A percentile compares a stretch with the other conserved stretches of the same genome.
Conservation (phyloP, 1,140 invertebrate species). For the Sarcophaga peregrina region DNA sequence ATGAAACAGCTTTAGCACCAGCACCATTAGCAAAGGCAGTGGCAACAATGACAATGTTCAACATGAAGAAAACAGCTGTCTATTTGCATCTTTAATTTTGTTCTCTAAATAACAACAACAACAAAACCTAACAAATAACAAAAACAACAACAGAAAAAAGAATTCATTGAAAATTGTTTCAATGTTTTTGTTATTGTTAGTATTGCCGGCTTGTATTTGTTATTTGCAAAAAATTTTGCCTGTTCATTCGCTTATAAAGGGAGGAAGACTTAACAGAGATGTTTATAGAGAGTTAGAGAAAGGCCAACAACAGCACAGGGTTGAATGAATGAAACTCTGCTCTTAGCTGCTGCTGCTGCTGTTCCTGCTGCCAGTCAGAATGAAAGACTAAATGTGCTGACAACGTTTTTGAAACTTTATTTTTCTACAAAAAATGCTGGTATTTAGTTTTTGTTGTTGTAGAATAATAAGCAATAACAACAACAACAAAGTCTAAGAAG, state of each 20-base stretch:
- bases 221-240: too few relatives aligned
- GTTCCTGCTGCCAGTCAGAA: too few relatives aligned
- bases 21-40: not conserved
- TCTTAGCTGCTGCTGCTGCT: too few relatives aligned
- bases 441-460: not conserved
- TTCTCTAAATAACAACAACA: not conserved
- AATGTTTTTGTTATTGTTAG: not conserved
- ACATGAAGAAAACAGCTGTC: conserved; percentile 24
- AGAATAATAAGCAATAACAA: too few relatives aligned
- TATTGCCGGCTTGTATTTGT: too few relatives aligned
- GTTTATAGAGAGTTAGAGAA: not conserved
- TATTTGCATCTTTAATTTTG: conserved; percentile 27
- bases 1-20: too few relatives aligned
- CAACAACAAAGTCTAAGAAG: too few relatives aligned
- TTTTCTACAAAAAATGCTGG: not conserved
- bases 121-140: not conserved
- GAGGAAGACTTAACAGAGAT: not conserved
- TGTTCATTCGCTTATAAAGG: not conserved
- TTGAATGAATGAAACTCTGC: too few relatives aligned
- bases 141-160: too few relatives aligned
- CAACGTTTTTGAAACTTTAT: not conserved
- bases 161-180: not conserved
- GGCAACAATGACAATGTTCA: conserved; percentile 1
- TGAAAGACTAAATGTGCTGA: not conserved
- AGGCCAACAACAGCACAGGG: not conserved